Evolutionary conservation across 2,113 vertebrate species (phyloP), one percentile per base, ranked within the genome.

Genomic region (Thamnophis sirtalis): DNA sequence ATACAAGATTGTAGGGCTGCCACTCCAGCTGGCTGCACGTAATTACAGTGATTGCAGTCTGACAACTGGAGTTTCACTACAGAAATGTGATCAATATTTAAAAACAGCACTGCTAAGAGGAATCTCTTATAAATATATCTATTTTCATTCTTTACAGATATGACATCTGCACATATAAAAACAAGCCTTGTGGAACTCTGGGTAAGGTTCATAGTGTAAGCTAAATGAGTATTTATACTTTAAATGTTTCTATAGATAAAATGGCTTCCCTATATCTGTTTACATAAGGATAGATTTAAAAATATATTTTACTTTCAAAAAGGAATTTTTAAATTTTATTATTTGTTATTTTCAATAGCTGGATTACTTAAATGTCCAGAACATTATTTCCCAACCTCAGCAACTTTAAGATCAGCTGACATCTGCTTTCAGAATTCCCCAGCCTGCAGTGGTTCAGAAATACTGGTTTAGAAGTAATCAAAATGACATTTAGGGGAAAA

Each of bases 81-180:
- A 97, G 94, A 96, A 96, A 94, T 95, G 92, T 96, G 94, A 96
- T 94, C 95, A 96, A 97, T 96, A 94, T 33, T 80, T 73, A 80
- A 94, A 63, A 94, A 95, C 90, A 93, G 86, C 92, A 94, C 91
- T 92, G 94, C 54, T 94, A 94, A 92, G 93, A 84, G 95, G 92
- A 95, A 93, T 94, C 89, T 95, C 93, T 96, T 96, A 97, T 92
- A 93, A 95, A 93, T 94, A 96, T 92, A 92, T 95, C 87, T 60
- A 95, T 88, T 96, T 92, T 95, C 87, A 93, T 94, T 92, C 84
- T 96, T 95, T 92, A 96, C 95, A 99, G 99, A 97, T 99, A 99
- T 17, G 99, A 99, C 98, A 99, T 99, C 98, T 99, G 99, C 98
- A 99, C 99, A 95, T 99, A 99, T 88, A 99, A 99, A 98, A 99